phyloP scores from a whole-genome alignment of 2,113 vertebrate genomes.

The Silurus asotus region DNA sequence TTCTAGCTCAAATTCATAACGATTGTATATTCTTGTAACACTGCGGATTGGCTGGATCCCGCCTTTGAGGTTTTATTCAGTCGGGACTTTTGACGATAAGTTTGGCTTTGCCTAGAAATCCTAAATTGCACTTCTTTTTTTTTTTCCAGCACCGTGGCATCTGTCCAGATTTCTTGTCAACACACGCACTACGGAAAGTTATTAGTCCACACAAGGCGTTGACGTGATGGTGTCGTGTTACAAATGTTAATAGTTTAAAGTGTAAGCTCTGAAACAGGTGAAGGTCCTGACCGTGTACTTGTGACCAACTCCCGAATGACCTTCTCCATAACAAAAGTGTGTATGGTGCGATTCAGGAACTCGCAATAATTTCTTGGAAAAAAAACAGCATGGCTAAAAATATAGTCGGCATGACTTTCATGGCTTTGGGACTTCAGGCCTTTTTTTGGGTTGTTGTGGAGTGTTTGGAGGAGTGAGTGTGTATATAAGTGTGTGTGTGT shows the following conservation, averaged over 20 bases:
- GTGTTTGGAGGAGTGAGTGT: not conserved
- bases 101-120: not conserved
- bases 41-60: too few relatives aligned
- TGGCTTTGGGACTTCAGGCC: slow-evolving; percentile 39
- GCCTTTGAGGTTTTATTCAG: too few relatives aligned
- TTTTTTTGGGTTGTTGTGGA: slow-evolving; percentile 49
- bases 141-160: not conserved
- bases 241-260: not conserved
- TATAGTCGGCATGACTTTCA: slow-evolving; percentile 36
- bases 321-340: not conserved
- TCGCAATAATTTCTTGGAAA: not conserved
- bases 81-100: too few relatives aligned
- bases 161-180: slow-evolving; percentile 10
- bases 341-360: not conserved
- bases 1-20: too few relatives aligned
- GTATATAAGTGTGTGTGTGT: not conserved
- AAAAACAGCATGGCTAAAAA: slow-evolving; percentile 52
- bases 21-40: too few relatives aligned
- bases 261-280: slow-evolving; percentile 9
- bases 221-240: not conserved
- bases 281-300: not conserved
- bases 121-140: not conserved
- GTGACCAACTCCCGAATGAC: not conserved
- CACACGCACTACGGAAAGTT: not conserved
- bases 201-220: not conserved